Evolutionary conservation across 2,797 vertebrate species (phyloP).

Genomic region (Scolopax rusticola): DNA sequence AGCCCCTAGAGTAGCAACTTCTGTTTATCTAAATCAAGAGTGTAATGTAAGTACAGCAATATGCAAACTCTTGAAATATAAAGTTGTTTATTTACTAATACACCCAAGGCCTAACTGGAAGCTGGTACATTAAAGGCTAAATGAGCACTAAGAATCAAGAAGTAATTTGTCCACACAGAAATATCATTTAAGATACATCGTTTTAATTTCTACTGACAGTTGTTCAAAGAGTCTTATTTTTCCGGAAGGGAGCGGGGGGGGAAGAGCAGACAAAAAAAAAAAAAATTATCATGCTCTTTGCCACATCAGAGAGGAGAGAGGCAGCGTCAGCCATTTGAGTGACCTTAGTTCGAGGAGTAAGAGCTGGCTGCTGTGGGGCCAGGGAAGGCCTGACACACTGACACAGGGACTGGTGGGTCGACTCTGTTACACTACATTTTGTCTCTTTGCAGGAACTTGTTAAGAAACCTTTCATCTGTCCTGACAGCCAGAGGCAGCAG

Average conservation of each 20-base stretch:
- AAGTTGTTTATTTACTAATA: neutral
- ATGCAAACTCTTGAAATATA: neutral
- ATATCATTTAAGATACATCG: neutral
- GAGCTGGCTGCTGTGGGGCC: neutral
- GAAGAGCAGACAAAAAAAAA: neutral
- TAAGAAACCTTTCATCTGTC: neutral
- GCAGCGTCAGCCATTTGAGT: neutral
- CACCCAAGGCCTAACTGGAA: neutral
- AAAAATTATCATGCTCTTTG: neutral
- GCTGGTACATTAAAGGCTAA: neutral
- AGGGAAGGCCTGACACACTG: neutral
- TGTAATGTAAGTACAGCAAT: neutral
- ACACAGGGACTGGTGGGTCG: neutral
- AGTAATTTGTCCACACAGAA: neutral
- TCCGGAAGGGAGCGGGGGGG: neutral
- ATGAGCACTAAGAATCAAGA: neutral
- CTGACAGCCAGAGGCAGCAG: neutral
- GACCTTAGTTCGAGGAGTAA: neutral
- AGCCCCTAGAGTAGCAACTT: neutral
- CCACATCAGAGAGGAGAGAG: neutral
- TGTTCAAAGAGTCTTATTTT: neutral
- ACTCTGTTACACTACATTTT: neutral
- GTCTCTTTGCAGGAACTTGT: neutral
- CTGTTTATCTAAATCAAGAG: neutral
- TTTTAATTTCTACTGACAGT: neutral